phyloP scores from a whole-genome alignment of 2,888 invertebrate species.

The Drosophila robusta region DNA sequence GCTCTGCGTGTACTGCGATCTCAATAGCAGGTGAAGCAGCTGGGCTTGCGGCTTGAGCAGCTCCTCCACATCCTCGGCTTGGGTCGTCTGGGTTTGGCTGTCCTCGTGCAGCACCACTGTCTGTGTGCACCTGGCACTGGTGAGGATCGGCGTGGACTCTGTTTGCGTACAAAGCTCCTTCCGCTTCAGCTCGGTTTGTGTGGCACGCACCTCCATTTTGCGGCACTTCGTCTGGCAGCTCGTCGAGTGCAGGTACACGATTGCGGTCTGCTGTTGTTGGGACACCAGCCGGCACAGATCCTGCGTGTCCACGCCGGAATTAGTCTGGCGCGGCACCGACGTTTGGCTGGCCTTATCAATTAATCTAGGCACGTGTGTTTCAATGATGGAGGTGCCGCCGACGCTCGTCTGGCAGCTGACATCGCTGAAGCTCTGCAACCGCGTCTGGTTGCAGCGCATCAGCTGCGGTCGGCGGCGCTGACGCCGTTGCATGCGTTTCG shows the following conservation, averaged over 20 bases:
- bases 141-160: neutral
- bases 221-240: constrained; percentile 27
- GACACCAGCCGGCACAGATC: constrained; percentile 19
- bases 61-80: constrained; percentile 5
- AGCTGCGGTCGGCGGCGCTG: neutral
- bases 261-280: constrained; percentile 49
- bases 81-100: constrained; percentile 39
- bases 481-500: neutral
- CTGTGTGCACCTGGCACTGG: constrained; percentile 22
- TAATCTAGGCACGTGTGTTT: neutral
- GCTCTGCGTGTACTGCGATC: constrained; percentile 22
- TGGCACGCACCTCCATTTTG: constrained; percentile 7
- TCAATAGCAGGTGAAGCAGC: constrained; percentile 23
- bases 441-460: neutral
- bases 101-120: constrained; percentile 4
- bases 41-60: constrained; percentile 10
- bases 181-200: constrained; percentile 20
- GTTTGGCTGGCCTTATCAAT: constrained; percentile 5
- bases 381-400: neutral
- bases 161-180: constrained; percentile 31
- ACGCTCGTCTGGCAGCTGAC: neutral
- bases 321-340: neutral
- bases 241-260: neutral
- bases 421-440: neutral
- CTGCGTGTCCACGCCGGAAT: constrained; percentile 35